Base-by-base conservation (phyloP, 2,888 invertebrate species). In the Heliconius aoede region DNA sequence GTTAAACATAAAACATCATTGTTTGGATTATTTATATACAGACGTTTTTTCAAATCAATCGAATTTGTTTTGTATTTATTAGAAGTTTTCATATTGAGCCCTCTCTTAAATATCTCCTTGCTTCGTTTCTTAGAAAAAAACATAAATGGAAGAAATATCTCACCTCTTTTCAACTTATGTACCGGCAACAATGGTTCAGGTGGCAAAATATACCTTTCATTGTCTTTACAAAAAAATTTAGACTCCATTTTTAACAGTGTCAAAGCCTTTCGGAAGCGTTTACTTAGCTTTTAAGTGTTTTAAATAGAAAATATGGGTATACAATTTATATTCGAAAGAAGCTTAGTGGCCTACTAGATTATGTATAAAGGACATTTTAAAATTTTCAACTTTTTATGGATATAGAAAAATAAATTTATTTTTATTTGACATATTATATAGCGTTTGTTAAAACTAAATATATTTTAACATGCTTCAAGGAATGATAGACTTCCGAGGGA, bases 51-150 rank as follows among this genome's bases (percentile, higher is more conserved):
- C 24, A 90, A 73, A 68, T 89, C 87, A 5, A 83, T 85, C 36
- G 84, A 86, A n/a, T 79, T 79, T 76, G 86, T 85, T 85, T 90
- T 91, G 80, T 92, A 89, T 81, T 86, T 87, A 3, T 91, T 86
- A 46, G 81, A 76, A 74, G 88, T 78, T 76, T 83, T 82, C 46
- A 89, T 85, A 15, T 79, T 80, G 32, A 88, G 80, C 40, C 80
- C 83, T 74, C 87, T 83, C 76, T 81, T 86, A 64, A 86, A 85
- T 77, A 82, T 85, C 46, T 85, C 78, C 18, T 76, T 82, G 55
- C 86, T 84, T 83, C 88, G 86, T 77, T 82, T 83, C 79, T 88
- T 91, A 32, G 83, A 81, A 82, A 85, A 93, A 46, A 86, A 78
- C 79, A 85, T 86, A 71, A 87, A 91, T 5, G 91, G 84, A 78